Evolutionary conservation across 2,113 vertebrate genomes (phyloP).

Genomic region (Rattus rattus): DNA sequence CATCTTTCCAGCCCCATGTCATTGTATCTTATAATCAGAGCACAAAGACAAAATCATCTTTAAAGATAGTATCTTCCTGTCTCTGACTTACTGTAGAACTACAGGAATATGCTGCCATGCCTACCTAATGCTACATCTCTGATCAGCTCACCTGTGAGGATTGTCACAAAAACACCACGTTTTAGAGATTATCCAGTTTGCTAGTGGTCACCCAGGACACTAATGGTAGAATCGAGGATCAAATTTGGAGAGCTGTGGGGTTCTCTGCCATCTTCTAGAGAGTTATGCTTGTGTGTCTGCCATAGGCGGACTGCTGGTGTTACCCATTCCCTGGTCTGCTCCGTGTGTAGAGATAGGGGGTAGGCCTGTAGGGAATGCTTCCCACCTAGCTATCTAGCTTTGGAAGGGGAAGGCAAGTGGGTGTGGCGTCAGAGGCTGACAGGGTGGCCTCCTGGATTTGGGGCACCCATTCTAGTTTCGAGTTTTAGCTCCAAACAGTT

Average conservation of each 20-base stretch:
- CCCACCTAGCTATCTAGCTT: too few species aligned
- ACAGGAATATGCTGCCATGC: neutral
- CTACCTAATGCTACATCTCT: neutral
- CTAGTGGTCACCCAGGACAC: neutral
- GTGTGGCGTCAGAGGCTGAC: neutral
- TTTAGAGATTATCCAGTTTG: neutral
- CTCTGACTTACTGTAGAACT: neutral
- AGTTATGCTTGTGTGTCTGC: neutral
- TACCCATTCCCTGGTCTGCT: neutral
- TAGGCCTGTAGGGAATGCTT: neutral
- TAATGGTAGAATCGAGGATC: neutral
- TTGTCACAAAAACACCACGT: neutral
- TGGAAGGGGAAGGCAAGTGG: neutral
- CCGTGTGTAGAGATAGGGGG: neutral
- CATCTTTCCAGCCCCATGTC: neutral
- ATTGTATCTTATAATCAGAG: conserved; percentile 7
- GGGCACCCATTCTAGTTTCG: neutral
- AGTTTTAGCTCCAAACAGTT: neutral
- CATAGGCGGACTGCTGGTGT: neutral
- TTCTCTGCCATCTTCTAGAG: neutral
- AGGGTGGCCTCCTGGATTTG: neutral
- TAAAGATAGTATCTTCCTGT: neutral
- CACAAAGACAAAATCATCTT: conserved; percentile 12
- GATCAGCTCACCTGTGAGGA: neutral
- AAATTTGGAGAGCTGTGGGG: neutral